Base-by-base conservation (phyloP, 2,888 invertebrate species). In the Campaea margaritaria region DNA sequence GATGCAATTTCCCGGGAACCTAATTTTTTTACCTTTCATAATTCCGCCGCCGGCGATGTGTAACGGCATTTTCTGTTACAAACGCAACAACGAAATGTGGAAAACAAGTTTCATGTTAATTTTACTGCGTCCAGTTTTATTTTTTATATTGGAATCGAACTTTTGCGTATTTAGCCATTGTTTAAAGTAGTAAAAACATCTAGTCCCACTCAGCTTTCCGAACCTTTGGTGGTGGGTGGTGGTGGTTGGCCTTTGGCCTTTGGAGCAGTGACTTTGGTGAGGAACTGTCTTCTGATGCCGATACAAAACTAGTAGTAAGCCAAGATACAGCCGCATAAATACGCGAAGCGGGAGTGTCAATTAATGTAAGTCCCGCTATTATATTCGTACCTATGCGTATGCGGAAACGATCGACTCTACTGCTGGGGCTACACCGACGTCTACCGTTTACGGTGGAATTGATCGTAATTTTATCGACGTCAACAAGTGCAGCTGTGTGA, bases 281-380 rank as follows among this genome's bases (percentile, higher is more conserved):
- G n/a, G n/a, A n/a, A n/a, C n/a, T n/a, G n/a, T n/a, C n/a, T n/a
- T n/a, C n/a, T n/a, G n/a, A n/a, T n/a, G n/a, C n/a, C n/a, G n/a
- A n/a, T 41, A 15, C n/a, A 36, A 42, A 38, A 28, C 49, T 44
- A 56, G 48, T 48, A 56, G 27, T 27, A 27, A n/a, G n/a, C 63
- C 62, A 64, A 58, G 54, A 65, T 41, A 52, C 55, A 65, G 38
- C 42, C 48, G 43, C 65, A 65, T 70, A 72, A 72, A 38, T 49
- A 51, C 63, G 64, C 34, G 27, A 27, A 39, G 27, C 38, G 11
- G 8, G 39, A 14, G 9, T 36, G 64, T 65, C 72, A 73, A 73
- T 73, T 70, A 69, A 76, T 73, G 68, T 75, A 72, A 75, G 76
- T 78, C 72, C 70, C 67, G 60, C 63, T 60, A 72, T 62, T 36